Conservation (phyloP, 1,140 invertebrate genomes). For the Melanaphis sacchari region DNA sequence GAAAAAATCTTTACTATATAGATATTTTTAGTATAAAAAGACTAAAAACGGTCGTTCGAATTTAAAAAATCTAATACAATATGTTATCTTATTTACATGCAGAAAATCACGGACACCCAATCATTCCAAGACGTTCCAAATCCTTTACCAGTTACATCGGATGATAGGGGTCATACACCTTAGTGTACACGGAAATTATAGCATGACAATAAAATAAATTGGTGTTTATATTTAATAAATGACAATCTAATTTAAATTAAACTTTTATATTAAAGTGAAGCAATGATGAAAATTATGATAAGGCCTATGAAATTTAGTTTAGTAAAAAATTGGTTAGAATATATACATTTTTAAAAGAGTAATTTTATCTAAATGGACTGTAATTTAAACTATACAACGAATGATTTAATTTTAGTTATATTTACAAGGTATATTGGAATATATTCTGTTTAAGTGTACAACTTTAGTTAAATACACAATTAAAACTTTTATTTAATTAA, state of each 20-base stretch:
- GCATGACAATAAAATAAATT: neutral
- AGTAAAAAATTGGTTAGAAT: neutral
- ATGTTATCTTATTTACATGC: neutral
- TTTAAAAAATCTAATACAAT: neutral
- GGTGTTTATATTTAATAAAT: neutral
- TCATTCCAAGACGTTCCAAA: slow-evolving; percentile 53
- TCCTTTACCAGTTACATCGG: slow-evolving; percentile 33
- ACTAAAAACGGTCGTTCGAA: neutral
- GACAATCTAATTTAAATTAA: neutral
- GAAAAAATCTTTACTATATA: neutral
- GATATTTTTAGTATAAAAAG: neutral
- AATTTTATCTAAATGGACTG: neutral
- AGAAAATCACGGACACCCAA: neutral
- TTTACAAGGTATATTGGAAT: neutral
- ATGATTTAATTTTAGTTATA: neutral
- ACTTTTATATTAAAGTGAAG: neutral
- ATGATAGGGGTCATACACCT: slow-evolving; percentile 29
- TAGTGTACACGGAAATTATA: neutral
- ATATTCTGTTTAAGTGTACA: neutral
- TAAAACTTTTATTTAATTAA: neutral
- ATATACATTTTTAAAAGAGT: neutral
- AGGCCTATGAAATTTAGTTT: neutral
- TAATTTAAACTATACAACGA: neutral
- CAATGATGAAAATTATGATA: neutral
- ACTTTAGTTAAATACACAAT: neutral